Base-by-base conservation (phyloP, 2,888 invertebrate species). In the Agriopis marginaria region DNA sequence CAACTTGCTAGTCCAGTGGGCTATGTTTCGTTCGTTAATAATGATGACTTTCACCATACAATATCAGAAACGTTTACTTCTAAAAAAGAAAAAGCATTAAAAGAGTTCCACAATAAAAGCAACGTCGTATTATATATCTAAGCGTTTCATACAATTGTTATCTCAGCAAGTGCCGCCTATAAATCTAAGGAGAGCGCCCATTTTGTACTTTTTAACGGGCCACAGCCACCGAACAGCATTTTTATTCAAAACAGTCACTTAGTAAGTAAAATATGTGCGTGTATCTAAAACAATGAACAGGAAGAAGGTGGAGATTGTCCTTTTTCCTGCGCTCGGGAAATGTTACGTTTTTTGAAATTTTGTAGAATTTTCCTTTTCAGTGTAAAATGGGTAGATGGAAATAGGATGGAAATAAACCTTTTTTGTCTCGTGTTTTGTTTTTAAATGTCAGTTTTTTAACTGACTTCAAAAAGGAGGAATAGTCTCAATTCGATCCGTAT, bases 241-340 rank as follows among this genome's bases (percentile, higher is more conserved):
- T 93, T 94, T 94, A 94, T 94, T 94, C 88, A 93, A 94, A 93
- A 86, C 85, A 92, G 88, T 90, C 93, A 93, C 92, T 93, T 93
- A 92, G 89, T 89, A 89, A 89, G 91, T 91, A 92, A 94, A 94
- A 94, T 93, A 93, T 93, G 92, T 92, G 76, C 63, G 86, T 87
- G 85, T 86, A 84, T 83, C 85, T 85, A 82, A 86, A 89, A 93
- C 92, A 92, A 92, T 88, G 85, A 89, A 89, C 91, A 88, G 87
- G 86, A 85, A 82, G 82, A 86, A 90, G 89, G 89, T 84, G 91
- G 92, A 85, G 86, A 89, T 68, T 78, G 85, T 81, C 87, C 87
- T 86, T 86, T 83, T 86, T 82, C 82, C 84, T 83, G 80, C 79
- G 39, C 83, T 83, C 78, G 81, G 80, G 78, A 78, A 79, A 78